Evolutionary conservation across 1,140 invertebrate genomes (phyloP), one percentile per base, ranked within the genome.

Genomic region (Drosophila kanapiae): DNA sequence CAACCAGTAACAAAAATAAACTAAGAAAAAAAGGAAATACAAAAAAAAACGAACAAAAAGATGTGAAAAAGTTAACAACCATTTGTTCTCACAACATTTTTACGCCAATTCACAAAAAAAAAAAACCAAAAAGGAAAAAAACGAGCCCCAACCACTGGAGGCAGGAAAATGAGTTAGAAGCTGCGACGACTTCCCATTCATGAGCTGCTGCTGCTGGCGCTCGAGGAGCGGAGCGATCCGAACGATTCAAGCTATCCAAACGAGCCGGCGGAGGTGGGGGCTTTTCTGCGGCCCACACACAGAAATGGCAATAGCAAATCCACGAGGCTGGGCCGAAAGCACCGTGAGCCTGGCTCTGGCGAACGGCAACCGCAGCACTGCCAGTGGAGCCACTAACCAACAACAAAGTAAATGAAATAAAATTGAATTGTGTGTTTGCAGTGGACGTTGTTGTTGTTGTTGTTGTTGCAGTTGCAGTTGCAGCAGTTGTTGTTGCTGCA

Each of bases 81-180:
- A 88, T 90, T 88, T 88, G 84, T 88, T 88, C 85, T 88, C 85
- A 90, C 84, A 88, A 90, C 78, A 90, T 88, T 88, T 88, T 88
- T 90, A 88, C 85, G 85, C 81, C 85, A 81, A 88, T 90, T 88
- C 85, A 82, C 80, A 80, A 88, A 88, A 88, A 48, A 13, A 35
- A 60, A 67, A 18, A 47, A 51, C 57, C 49, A 61, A 62, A 37
- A 51, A 67, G 40, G 37, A 62, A 48, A 72, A 82, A 60, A 67
- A 57, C 37, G 27, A 57, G 40, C 43, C 64, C 13, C 75, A 77
- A 51, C 64, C 60, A 56, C 75, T 69, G 65, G 38, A 62, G 75
- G 56, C 75, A 75, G 71, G 62, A 78, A 84, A 88, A 87, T 87
- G 84, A 84, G 71, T 87, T 87, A 87, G 83, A 90, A 87, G 84